Conservation (phyloP, 2,888 invertebrate species). For the Eretmocerus hayati region DNA sequence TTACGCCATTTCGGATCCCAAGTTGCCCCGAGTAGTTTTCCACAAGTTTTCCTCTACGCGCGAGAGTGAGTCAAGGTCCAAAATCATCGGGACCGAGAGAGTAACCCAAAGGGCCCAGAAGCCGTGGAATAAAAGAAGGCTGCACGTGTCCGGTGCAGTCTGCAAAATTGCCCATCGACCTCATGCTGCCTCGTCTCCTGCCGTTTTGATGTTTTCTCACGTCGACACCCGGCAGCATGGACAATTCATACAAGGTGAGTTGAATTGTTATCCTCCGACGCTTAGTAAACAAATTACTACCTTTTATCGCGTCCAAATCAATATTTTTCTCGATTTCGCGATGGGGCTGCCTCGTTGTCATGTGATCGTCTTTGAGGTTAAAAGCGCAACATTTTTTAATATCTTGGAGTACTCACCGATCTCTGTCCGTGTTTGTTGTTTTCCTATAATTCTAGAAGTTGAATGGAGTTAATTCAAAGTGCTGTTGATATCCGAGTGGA, state of each 20-base stretch:
- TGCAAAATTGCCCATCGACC: slow-evolving; percentile 7
- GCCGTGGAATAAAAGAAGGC: slow-evolving; percentile 12
- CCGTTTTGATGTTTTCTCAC: slow-evolving; percentile 23
- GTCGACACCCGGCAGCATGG: slow-evolving; percentile 20
- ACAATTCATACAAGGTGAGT: slow-evolving; percentile 21
- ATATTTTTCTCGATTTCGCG: background rate
- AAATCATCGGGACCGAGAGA: no score
- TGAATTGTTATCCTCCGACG: background rate
- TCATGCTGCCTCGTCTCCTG: slow-evolving; percentile 19
- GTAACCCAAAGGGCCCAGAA: background rate
- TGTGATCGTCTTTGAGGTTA: slow-evolving; percentile 21
- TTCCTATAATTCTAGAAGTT: no score
- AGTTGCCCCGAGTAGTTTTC: no score
- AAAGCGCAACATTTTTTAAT: slow-evolving; percentile 8
- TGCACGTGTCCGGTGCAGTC: slow-evolving; percentile 7
- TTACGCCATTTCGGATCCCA: no score
- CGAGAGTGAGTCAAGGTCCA: no score
- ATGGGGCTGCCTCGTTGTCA: slow-evolving; percentile 17
- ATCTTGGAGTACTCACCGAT: background rate
- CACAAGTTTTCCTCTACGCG: no score
- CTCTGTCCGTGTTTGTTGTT: background rate
- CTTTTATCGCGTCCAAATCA: background rate
- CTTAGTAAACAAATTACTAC: no score
- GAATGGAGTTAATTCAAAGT: no score
- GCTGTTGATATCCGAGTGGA: no score